Evolutionary conservation across 1,140 invertebrate genomes (phyloP).

Genomic region (Penaeus japonicus): DNA sequence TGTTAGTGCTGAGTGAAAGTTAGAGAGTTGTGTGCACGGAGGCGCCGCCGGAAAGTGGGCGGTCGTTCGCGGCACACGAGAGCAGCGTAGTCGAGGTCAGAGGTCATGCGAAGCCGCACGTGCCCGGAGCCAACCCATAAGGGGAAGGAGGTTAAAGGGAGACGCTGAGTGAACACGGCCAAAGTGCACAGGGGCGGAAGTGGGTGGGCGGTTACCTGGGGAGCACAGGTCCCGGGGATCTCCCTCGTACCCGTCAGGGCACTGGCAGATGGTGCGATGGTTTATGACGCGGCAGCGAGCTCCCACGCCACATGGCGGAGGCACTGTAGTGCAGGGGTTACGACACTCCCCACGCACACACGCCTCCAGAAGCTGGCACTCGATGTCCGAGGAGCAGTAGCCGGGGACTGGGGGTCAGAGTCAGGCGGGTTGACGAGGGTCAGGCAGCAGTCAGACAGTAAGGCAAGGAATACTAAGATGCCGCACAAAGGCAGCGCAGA

Average conservation of each 20-base stretch:
- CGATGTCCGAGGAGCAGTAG: constrained; percentile 59
- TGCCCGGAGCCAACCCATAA: neutral
- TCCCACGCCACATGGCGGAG: constrained; percentile 59
- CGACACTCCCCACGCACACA: constrained; percentile 62
- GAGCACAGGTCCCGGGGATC: constrained; percentile 77
- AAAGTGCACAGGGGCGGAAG: neutral
- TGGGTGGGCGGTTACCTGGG: constrained; percentile 52
- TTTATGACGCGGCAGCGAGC: constrained; percentile 63
- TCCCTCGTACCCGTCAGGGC: constrained; percentile 78
- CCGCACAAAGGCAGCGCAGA: constrained; percentile 62
- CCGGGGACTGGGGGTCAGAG: constrained; percentile 56
- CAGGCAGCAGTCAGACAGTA: constrained; percentile 52
- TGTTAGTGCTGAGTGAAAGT: too few relatives aligned
- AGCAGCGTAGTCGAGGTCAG: constrained; percentile 25
- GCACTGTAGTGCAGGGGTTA: constrained; percentile 68
- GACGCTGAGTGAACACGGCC: neutral
- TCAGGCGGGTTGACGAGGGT: constrained; percentile 57
- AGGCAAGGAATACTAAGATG: neutral
- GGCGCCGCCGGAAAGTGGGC: too few relatives aligned
- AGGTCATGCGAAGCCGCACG: constrained; percentile 17
- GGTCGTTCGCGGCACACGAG: neutral
- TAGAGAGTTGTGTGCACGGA: too few relatives aligned
- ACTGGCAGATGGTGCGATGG: constrained; percentile 82
- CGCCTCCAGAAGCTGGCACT: constrained; percentile 62
- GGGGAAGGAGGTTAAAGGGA: neutral